These are phyloP conservation scores for Hucho hucho DNA, from an alignment of 2,113 vertebrate genomes.

Conservation along the genomic window DNA sequence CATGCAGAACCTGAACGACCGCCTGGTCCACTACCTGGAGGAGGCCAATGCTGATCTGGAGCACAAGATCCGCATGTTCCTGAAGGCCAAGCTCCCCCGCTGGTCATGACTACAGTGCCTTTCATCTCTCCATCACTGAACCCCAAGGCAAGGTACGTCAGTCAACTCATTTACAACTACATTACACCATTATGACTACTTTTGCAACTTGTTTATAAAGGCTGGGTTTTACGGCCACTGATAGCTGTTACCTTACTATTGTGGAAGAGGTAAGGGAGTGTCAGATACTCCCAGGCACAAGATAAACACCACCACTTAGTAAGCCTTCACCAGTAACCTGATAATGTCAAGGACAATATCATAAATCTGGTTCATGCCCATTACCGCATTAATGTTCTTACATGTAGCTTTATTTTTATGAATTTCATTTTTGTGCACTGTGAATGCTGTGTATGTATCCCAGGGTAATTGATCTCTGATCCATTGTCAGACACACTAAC, in stretches of 20 bases:
- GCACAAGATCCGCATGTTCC: constrained; percentile 68
- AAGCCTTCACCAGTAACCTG: too few species aligned
- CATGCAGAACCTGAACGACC: constrained; percentile 78
- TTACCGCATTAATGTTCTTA: neutral
- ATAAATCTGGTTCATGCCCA: too few species aligned
- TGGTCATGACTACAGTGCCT: constrained; percentile 49
- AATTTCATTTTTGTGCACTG: neutral
- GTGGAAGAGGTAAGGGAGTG: too few species aligned
- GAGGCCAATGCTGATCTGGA: constrained; percentile 70
- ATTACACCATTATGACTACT: too few species aligned
- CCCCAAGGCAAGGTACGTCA: constrained; percentile 61
- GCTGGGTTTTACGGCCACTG: neutral
- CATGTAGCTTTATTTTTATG: neutral
- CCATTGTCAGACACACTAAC: neutral
- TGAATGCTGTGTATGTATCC: neutral
- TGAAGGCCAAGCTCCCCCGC: constrained; percentile 56
- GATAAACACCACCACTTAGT: too few species aligned
- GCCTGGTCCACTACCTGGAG: constrained; percentile 72
- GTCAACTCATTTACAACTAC: too few species aligned
- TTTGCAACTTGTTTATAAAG: neutral
- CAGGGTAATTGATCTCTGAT: neutral
- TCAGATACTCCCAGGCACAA: too few species aligned
- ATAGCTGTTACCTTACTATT: neutral
- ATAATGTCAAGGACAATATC: too few species aligned
- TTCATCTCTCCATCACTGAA: constrained; percentile 51